phyloP scores from a whole-genome alignment of 2,113 vertebrate genomes.

The Noctilio leporinus region DNA sequence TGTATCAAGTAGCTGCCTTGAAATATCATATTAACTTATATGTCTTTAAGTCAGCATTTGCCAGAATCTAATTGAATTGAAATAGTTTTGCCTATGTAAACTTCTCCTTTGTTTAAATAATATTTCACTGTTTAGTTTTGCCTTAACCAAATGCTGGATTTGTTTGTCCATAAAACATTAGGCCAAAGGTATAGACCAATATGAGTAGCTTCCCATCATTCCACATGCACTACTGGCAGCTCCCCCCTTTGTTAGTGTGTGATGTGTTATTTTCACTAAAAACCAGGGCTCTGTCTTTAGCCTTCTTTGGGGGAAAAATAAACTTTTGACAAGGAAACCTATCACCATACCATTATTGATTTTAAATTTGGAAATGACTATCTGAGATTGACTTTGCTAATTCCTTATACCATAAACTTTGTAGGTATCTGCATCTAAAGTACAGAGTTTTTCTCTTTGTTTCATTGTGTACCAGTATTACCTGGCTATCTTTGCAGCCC shows the following conservation, averaged over 20 bases:
- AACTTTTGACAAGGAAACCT: neutral
- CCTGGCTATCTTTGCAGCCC: neutral
- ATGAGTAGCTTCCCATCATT: conserved; percentile 71
- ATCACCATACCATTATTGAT: neutral
- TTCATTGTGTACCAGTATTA: neutral
- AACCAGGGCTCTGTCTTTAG: conserved; percentile 27
- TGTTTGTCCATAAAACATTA: conserved; percentile 86
- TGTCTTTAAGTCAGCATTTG: conserved; percentile 79
- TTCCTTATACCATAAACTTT: neutral
- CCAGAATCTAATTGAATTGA: conserved; percentile 85
- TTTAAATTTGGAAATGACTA: conserved; percentile 22
- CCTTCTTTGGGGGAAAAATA: neutral
- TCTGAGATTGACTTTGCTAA: neutral
- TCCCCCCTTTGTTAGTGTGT: conserved; percentile 32
- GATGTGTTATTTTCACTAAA: conserved; percentile 40
- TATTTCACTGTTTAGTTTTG: conserved; percentile 87
- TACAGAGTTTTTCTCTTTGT: neutral
- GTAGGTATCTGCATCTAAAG: neutral
- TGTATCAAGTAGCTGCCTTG: conserved; percentile 64
- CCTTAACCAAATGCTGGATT: conserved; percentile 85
- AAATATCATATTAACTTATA: conserved; percentile 73
- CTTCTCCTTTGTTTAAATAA: conserved; percentile 86
- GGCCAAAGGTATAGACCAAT: conserved; percentile 81
- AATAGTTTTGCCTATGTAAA: conserved; percentile 84
- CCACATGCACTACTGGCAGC: conserved; percentile 38